Conservation (phyloP, 2,888 invertebrate species). For the Scaptomyza parva region DNA sequence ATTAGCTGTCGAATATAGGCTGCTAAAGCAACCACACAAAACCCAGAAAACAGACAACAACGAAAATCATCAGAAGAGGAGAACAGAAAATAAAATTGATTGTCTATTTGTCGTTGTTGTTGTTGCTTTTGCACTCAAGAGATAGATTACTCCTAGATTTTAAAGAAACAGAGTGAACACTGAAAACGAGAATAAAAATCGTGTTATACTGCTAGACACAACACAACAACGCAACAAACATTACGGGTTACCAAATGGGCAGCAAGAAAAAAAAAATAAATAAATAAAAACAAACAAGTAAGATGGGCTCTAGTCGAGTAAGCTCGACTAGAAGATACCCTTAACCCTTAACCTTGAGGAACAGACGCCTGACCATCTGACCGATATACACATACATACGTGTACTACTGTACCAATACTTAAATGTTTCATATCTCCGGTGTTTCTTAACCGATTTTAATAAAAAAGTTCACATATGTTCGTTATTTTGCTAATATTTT, state of each 20-base stretch:
- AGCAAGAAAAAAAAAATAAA: conserved; percentile 39
- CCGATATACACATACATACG: no score
- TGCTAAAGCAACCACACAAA: conserved; percentile 36
- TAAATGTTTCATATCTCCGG: no score
- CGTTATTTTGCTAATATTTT: no score
- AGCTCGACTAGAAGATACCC: no score
- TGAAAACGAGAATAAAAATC: conserved; percentile 69
- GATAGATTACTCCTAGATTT: conserved; percentile 73
- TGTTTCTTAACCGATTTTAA: no score
- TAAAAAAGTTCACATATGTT: no score
- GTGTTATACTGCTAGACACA: conserved; percentile 53
- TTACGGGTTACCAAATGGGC: conserved; percentile 76
- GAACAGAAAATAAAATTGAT: conserved; percentile 60
- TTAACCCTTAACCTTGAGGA: no score
- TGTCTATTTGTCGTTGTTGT: conserved; percentile 49
- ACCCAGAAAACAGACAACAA: conserved; percentile 33
- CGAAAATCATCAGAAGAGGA: conserved; percentile 11
- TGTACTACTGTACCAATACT: no score
- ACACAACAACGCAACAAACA: conserved; percentile 38
- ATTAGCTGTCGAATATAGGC: conserved; percentile 61
- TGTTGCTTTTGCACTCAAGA: conserved; percentile 65
- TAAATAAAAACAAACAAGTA: conserved; percentile 14
- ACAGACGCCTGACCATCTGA: no score
- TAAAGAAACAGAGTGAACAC: conserved; percentile 31
- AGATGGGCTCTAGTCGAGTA: no score